These are phyloP conservation scores for Pangasianodon gigas DNA, from an alignment of 2,113 vertebrate species.

Conservation along the genomic window DNA sequence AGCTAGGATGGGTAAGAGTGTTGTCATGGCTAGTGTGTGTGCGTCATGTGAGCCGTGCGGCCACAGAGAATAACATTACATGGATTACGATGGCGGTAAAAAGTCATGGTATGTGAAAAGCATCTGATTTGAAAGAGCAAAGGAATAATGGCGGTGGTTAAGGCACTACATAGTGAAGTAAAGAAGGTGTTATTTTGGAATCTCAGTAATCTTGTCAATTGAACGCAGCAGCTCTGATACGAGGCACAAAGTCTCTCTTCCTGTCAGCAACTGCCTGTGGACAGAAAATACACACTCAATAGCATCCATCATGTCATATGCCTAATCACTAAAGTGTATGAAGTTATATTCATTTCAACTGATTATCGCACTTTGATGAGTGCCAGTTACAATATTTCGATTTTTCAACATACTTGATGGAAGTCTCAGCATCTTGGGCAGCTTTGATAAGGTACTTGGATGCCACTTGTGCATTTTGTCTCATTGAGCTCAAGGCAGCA, in stretches of 20 bases:
- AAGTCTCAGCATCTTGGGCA: conserved; percentile 55
- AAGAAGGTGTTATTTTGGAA: conserved; percentile 45
- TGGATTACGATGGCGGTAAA: not conserved
- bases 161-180: not conserved
- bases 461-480: conserved; percentile 79
- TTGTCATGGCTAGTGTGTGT: not conserved
- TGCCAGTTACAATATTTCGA: not conserved
- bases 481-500: conserved; percentile 72
- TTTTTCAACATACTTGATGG: conserved; percentile 32
- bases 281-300: conserved; percentile 32
- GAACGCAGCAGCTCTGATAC: conserved; percentile 71
- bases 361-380: not conserved
- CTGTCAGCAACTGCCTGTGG: conserved; percentile 67
- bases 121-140: not conserved
- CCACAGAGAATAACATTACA: not conserved
- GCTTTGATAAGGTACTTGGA: conserved; percentile 79
- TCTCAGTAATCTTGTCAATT: conserved; percentile 69
- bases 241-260: conserved; percentile 66
- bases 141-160: not conserved
- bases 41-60: not conserved
- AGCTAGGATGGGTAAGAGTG: not conserved
- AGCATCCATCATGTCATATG: not conserved
- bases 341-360: not conserved
- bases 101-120: not conserved
- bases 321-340: not conserved